Conservation (phyloP, 2,113 vertebrate species). For the Callipepla californica region DNA sequence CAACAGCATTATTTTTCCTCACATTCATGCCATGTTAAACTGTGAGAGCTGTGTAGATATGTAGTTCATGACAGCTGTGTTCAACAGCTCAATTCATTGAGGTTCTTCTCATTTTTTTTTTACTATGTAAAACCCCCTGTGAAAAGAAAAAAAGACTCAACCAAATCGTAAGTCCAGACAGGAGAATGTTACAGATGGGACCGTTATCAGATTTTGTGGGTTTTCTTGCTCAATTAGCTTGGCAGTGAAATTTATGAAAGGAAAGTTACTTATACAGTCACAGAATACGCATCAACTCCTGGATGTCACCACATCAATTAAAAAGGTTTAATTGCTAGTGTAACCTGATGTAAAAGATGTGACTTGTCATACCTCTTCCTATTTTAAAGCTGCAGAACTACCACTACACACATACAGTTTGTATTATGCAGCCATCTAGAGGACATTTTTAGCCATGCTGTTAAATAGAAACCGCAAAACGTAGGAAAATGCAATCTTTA, state of each 20-base stretch:
- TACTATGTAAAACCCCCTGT: background rate
- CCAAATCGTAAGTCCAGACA: background rate
- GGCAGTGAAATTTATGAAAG: background rate
- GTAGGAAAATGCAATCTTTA: conserved; percentile 24
- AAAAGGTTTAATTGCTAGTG: background rate
- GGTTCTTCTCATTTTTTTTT: background rate
- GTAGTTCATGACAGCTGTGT: background rate
- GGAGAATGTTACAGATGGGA: background rate
- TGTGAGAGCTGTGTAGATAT: rapidly evolving
- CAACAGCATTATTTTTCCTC: background rate
- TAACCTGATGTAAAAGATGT: background rate
- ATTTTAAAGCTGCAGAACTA: background rate
- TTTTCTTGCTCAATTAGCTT: background rate
- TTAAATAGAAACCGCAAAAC: background rate
- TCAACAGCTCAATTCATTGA: background rate
- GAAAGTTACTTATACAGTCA: background rate
- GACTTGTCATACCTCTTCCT: background rate
- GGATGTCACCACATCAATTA: background rate
- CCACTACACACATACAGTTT: background rate
- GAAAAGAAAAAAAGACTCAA: rapidly evolving
- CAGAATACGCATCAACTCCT: background rate
- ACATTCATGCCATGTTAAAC: background rate
- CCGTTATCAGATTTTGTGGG: background rate
- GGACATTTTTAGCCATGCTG: background rate
- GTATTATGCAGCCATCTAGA: conserved; percentile 70